Evolutionary conservation across 2,113 vertebrate species (phyloP).

Genomic region (Lanius ludovicianus): DNA sequence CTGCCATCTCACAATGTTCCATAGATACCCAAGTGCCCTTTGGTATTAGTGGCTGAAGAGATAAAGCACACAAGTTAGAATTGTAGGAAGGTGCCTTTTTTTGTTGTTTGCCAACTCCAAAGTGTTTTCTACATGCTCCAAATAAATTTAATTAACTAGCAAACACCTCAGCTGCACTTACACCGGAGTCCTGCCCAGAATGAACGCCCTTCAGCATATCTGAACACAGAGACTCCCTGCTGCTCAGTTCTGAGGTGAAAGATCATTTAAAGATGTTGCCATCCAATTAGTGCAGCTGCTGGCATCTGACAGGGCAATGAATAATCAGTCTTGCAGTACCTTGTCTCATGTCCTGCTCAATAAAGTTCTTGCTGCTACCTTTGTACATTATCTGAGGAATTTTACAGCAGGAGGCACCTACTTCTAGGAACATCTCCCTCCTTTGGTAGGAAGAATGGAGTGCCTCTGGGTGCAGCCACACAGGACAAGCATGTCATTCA

Average conservation of each 20-base stretch:
- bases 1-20: background rate
- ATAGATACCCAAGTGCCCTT: background rate
- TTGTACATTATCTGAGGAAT: background rate
- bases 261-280: background rate
- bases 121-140: background rate
- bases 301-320: background rate
- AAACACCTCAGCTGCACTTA: background rate
- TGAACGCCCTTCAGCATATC: background rate
- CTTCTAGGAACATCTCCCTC: background rate
- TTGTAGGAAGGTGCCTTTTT: background rate
- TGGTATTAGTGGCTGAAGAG: background rate
- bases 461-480: background rate
- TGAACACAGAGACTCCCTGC: background rate
- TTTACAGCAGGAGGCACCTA: background rate
- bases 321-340: background rate
- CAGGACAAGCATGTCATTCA: fast-evolving
- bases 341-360: background rate
- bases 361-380: background rate
- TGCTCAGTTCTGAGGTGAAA: background rate
- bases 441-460: background rate
- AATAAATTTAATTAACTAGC: background rate
- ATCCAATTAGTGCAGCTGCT: background rate
- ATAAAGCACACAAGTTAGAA: background rate
- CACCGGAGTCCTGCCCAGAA: background rate
- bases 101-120: background rate